These are phyloP conservation scores for Augiades crinisus DNA, from an alignment of 2,888 invertebrate species.

Conservation along the genomic window DNA sequence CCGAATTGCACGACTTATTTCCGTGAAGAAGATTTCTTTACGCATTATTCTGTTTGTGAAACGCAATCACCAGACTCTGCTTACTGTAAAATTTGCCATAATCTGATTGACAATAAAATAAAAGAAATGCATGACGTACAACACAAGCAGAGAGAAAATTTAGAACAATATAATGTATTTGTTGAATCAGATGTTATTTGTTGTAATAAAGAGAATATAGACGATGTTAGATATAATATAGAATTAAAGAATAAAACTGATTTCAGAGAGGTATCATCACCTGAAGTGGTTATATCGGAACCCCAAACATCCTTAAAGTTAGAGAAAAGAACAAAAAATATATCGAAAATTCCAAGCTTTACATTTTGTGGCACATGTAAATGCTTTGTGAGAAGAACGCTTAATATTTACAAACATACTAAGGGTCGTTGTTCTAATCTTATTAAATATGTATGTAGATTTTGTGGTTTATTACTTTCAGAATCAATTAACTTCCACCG, in stretches of 20 bases:
- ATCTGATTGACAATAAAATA: conserved; percentile 46
- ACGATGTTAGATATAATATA: conserved; percentile 37
- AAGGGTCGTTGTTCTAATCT: conserved; percentile 43
- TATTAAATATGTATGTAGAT: conserved; percentile 43
- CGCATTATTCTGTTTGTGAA: conserved; percentile 48
- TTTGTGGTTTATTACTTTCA: conserved; percentile 57
- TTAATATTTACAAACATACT: conserved; percentile 40
- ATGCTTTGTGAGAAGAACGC: conserved; percentile 44
- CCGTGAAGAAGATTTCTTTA: conserved; percentile 44
- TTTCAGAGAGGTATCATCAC: too few relatives aligned
- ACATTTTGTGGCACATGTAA: conserved; percentile 52
- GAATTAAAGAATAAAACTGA: conserved; percentile 7
- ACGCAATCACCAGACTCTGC: conserved; percentile 37
- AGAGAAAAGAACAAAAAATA: background rate
- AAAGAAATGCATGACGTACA: conserved; percentile 38
- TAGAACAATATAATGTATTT: background rate
- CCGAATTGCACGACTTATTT: conserved; percentile 54
- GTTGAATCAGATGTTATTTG: conserved; percentile 19
- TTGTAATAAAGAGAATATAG: conserved; percentile 36
- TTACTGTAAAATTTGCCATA: conserved; percentile 55
- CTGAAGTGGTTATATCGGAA: too few relatives aligned
- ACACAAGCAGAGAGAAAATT: background rate
- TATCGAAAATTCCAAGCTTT: conserved; percentile 19
- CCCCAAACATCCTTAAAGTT: too few relatives aligned
- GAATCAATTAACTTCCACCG: conserved; percentile 43